These are phyloP conservation scores for Dryococelus australis DNA, from an alignment of 2,888 invertebrate genomes.

Conservation along the genomic window DNA sequence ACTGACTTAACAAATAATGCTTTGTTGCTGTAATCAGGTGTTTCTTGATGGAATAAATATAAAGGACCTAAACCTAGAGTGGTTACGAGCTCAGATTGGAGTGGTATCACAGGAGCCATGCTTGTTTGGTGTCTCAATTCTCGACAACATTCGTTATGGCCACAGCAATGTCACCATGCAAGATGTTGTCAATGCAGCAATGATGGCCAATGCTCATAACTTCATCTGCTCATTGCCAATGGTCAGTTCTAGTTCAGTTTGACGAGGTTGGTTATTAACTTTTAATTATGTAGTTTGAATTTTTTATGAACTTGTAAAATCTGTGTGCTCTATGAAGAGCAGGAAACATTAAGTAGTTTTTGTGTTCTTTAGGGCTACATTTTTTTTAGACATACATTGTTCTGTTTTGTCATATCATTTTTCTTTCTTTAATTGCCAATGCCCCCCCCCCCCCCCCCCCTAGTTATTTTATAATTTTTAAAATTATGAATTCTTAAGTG, in stretches of 20 bases:
- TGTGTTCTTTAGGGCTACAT: too few species aligned
- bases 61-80: conserved; percentile 58
- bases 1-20: not conserved
- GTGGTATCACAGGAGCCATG: conserved; percentile 65
- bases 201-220: conserved; percentile 61
- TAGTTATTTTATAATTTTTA: too few species aligned
- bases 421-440: too few species aligned
- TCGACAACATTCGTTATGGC: conserved; percentile 68
- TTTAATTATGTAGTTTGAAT: too few species aligned
- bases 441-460: too few species aligned
- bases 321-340: too few species aligned
- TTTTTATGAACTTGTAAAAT: too few species aligned
- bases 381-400: too few species aligned
- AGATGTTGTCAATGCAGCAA: conserved; percentile 58
- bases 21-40: conserved; percentile 38
- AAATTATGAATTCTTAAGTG: too few species aligned
- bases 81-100: conserved; percentile 62
- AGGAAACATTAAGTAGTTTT: too few species aligned
- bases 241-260: not conserved
- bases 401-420: too few species aligned
- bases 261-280: too few species aligned
- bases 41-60: conserved; percentile 55
- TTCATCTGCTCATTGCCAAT: conserved; percentile 59
- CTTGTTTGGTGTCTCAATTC: conserved; percentile 66
- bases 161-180: conserved; percentile 52